A percentile compares a stretch with the other conserved stretches of the same genome.
These are phyloP conservation scores for Melanerpes aurifrons DNA, from an alignment of 2,113 vertebrate genomes.

Conservation along the genomic window DNA sequence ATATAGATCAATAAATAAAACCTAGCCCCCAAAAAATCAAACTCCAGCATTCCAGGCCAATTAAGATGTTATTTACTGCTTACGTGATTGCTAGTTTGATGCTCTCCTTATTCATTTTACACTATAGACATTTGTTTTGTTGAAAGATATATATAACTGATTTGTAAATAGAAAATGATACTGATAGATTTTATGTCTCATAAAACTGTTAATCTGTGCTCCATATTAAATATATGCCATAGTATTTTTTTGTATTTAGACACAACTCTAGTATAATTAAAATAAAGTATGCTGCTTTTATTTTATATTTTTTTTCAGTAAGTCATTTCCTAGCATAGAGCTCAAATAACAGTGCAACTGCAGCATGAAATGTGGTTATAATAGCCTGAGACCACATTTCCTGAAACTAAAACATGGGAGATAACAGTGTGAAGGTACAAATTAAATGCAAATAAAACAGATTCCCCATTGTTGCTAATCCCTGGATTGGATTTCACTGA, in stretches of 20 bases:
- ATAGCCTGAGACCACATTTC: slow-evolving; percentile 81
- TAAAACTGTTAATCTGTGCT: slow-evolving; percentile 81
- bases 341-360: slow-evolving; percentile 79
- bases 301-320: slow-evolving; percentile 66
- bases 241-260: slow-evolving; percentile 78
- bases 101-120: slow-evolving; percentile 60
- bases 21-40: slow-evolving; percentile 67
- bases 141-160: slow-evolving; percentile 77
- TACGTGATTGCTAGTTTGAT: slow-evolving; percentile 59
- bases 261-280: slow-evolving; percentile 79
- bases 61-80: slow-evolving; percentile 78
- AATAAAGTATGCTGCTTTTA: slow-evolving; percentile 78
- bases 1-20: slow-evolving; percentile 78
- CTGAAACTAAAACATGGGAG: slow-evolving; percentile 78
- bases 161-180: slow-evolving; percentile 80
- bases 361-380: slow-evolving; percentile 82
- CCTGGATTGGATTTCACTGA: slow-evolving; percentile 74
- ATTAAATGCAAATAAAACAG: slow-evolving; percentile 87
- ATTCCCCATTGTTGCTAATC: slow-evolving; percentile 79
- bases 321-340: slow-evolving; percentile 74
- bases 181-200: slow-evolving; percentile 79
- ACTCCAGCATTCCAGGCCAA: slow-evolving; percentile 65
- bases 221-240: slow-evolving; percentile 76
- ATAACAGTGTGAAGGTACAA: slow-evolving; percentile 83
- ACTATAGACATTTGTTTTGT: slow-evolving; percentile 70